phyloP scores from a whole-genome alignment of 2,797 vertebrate genomes.

The Mallotus villosus region DNA sequence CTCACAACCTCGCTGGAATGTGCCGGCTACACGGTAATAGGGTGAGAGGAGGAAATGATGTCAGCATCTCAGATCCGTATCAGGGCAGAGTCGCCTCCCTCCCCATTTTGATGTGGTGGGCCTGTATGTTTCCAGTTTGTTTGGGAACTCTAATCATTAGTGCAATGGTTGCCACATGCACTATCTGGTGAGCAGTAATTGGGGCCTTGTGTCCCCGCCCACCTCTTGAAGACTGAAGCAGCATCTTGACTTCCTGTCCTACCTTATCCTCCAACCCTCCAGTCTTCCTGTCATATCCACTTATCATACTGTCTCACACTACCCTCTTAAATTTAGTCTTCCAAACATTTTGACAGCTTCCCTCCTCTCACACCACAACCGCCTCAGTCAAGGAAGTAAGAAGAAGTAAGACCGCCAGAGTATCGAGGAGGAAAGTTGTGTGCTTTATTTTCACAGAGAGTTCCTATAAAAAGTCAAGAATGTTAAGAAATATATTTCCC shows the following conservation, averaged over 20 bases:
- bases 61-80: conserved; percentile 49
- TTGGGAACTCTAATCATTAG: conserved; percentile 63
- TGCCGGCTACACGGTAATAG: conserved; percentile 32
- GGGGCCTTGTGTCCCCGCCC: conserved; percentile 54
- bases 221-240: conserved; percentile 34
- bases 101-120: conserved; percentile 56
- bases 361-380: too few species aligned
- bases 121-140: conserved; percentile 60
- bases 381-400: conserved; percentile 17
- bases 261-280: too few species aligned
- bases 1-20: conserved; percentile 16
- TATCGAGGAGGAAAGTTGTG: conserved; percentile 52
- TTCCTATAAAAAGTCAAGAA: conserved; percentile 72
- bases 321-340: background rate
- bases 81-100: conserved; percentile 41
- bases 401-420: conserved; percentile 14
- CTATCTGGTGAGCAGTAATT: conserved; percentile 59
- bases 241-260: too few species aligned
- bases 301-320: too few species aligned
- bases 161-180: conserved; percentile 72
- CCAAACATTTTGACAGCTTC: background rate
- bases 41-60: conserved; percentile 48
- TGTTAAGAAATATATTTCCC: conserved; percentile 55
- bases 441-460: conserved; percentile 68
- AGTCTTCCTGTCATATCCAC: background rate